These are phyloP conservation scores for Pyrocephalus nanus DNA, from an alignment of 2,797 vertebrate genomes.

Conservation along the genomic window DNA sequence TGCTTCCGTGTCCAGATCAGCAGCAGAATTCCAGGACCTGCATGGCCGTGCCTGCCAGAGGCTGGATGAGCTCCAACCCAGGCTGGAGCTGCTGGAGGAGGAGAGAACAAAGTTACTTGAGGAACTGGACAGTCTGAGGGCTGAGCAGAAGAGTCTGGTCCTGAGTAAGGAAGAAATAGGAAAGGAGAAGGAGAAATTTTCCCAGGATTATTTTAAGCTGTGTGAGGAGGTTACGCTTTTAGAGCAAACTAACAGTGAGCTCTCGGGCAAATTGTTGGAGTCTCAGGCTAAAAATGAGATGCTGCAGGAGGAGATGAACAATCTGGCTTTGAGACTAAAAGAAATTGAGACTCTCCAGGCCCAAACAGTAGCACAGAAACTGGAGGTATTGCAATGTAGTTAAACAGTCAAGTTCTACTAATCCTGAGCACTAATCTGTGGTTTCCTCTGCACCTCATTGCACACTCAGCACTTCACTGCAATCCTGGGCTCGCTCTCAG, in stretches of 20 bases:
- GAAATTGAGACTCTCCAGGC: constrained; percentile 85
- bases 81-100: constrained; percentile 60
- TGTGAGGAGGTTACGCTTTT: constrained; percentile 73
- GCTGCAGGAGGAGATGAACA: constrained; percentile 82
- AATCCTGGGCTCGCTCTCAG: neutral
- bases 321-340: constrained; percentile 80
- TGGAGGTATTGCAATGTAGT: constrained; percentile 77
- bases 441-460: constrained; percentile 72
- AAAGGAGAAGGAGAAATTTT: constrained; percentile 75
- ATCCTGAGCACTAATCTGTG: constrained; percentile 71
- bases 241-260: constrained; percentile 74
- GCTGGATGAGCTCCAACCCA: constrained; percentile 71
- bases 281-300: constrained; percentile 78
- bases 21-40: constrained; percentile 72
- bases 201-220: constrained; percentile 71
- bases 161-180: constrained; percentile 61
- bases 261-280: constrained; percentile 75
- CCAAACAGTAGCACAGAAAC: constrained; percentile 85
- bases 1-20: constrained; percentile 71
- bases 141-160: constrained; percentile 65
- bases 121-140: constrained; percentile 71
- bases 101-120: constrained; percentile 67
- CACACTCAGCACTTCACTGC: constrained; percentile 50
- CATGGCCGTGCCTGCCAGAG: constrained; percentile 73
- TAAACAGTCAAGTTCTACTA: constrained; percentile 67